A percentile compares a stretch with the other conserved stretches of the same genome.
Evolutionary conservation across 2,113 vertebrate genomes (phyloP).

Genomic region (Microtus richardsoni): DNA sequence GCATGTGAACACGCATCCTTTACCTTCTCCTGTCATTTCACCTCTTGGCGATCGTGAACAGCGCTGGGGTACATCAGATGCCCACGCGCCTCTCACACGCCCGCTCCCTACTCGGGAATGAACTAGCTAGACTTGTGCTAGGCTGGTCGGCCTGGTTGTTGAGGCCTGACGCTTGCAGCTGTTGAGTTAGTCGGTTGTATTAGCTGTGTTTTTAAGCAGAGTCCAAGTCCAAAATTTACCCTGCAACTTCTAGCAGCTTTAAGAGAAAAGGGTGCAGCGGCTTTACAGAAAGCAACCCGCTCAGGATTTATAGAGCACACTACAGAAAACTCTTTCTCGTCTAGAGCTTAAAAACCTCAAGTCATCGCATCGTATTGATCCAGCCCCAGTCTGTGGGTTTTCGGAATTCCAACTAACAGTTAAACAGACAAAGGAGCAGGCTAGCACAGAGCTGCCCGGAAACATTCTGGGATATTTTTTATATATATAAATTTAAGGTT

Average conservation of each 20-base stretch:
- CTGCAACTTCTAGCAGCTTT: not conserved
- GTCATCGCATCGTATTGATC: not conserved
- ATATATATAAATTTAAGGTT: no score
- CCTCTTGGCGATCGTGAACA: not conserved
- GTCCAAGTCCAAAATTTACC: not conserved
- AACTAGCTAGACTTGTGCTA: not conserved
- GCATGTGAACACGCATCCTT: not conserved
- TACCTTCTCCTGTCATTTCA: not conserved
- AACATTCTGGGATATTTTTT: not conserved
- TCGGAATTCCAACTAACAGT: not conserved
- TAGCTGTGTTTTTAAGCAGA: not conserved
- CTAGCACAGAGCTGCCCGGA: not conserved
- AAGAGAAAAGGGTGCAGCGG: no score
- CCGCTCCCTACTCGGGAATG: no score
- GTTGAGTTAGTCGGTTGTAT: not conserved
- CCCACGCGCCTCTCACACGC: no score
- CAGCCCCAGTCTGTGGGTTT: not conserved
- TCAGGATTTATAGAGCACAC: not conserved
- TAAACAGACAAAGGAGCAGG: not conserved
- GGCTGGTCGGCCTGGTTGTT: not conserved
- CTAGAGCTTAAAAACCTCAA: not conserved
- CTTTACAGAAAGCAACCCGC: not conserved
- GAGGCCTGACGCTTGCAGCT: not conserved
- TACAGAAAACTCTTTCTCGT: not conserved
- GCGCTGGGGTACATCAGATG: not conserved